phyloP scores from a whole-genome alignment of 2,888 invertebrate species.

The Lepidochitona cinerea region DNA sequence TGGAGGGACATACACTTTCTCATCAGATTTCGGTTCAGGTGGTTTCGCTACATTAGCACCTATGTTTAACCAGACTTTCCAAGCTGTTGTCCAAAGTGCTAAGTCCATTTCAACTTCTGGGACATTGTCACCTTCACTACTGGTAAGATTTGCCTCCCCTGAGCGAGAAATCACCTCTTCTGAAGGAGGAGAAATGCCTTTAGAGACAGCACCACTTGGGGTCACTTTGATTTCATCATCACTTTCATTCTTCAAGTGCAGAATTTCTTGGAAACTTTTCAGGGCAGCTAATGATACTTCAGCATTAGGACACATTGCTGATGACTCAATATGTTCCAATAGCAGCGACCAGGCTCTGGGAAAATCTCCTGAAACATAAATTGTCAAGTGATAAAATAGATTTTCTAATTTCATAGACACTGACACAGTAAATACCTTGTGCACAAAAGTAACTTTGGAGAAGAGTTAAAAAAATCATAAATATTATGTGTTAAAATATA shows the following conservation, averaged over 20 bases:
- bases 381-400: too few relatives aligned
- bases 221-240: constrained; percentile 27
- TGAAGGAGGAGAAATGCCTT: constrained; percentile 39
- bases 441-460: too few relatives aligned
- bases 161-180: constrained; percentile 53
- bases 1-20: constrained; percentile 84
- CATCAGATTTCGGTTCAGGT: constrained; percentile 63
- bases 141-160: constrained; percentile 30
- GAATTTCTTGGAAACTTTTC: constrained; percentile 96
- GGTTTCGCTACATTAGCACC: constrained; percentile 83
- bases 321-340: constrained; percentile 84
- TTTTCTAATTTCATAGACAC: too few relatives aligned
- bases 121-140: constrained; percentile 12
- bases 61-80: constrained; percentile 83
- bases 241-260: constrained; percentile 71
- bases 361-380: constrained; percentile 81
- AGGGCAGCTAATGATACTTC: constrained; percentile 94
- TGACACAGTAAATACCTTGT: too few relatives aligned
- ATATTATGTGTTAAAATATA: too few relatives aligned
- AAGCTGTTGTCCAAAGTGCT: constrained; percentile 67
- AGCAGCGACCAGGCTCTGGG: constrained; percentile 93
- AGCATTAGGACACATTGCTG: constrained; percentile 89
- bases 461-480: too few relatives aligned
- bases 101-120: constrained; percentile 51
- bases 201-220: constrained; percentile 14